Conservation (phyloP, 2,888 invertebrate species). For the Amphimallon solstitiale region DNA sequence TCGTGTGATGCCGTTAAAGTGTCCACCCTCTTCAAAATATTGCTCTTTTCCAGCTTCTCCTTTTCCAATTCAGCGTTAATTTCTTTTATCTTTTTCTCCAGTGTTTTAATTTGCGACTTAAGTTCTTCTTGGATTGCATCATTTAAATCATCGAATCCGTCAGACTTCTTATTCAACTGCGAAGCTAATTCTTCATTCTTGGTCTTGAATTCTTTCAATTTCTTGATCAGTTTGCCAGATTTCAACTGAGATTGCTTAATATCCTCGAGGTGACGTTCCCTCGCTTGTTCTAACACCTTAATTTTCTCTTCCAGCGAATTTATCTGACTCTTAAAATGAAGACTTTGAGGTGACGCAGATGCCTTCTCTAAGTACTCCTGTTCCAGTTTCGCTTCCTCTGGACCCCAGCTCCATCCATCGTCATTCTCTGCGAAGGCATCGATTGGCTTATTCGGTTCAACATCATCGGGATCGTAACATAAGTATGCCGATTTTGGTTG, state of each 20-base stretch:
- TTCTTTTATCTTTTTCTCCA: constrained; percentile 75
- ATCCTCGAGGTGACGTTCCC: constrained; percentile 70
- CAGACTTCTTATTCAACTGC: constrained; percentile 59
- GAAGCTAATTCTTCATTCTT: constrained; percentile 71
- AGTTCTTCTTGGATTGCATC: constrained; percentile 84
- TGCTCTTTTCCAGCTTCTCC: constrained; percentile 74
- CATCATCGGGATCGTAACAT: constrained; percentile 52
- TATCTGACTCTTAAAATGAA: constrained; percentile 53
- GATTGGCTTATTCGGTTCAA: constrained; percentile 41
- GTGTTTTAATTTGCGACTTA: constrained; percentile 71
- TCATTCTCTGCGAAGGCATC: constrained; percentile 62
- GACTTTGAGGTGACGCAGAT: constrained; percentile 49
- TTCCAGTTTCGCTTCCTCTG: constrained; percentile 66
- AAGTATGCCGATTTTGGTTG: constrained; percentile 55
- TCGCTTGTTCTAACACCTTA: constrained; percentile 68
- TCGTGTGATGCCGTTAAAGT: constrained; percentile 80
- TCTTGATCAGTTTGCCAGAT: constrained; percentile 81
- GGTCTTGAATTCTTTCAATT: constrained; percentile 83
- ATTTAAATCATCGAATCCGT: constrained; percentile 73
- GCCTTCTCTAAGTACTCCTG: constrained; percentile 61
- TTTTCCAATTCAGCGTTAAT: constrained; percentile 69
- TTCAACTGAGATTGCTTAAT: constrained; percentile 75
- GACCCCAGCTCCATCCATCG: constrained; percentile 72
- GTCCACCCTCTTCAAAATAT: constrained; percentile 76
- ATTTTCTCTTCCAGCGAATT: constrained; percentile 67